Conservation (phyloP, 35 echinoderm and acorn worm species). For the Ophiothrix spiculata region DNA sequence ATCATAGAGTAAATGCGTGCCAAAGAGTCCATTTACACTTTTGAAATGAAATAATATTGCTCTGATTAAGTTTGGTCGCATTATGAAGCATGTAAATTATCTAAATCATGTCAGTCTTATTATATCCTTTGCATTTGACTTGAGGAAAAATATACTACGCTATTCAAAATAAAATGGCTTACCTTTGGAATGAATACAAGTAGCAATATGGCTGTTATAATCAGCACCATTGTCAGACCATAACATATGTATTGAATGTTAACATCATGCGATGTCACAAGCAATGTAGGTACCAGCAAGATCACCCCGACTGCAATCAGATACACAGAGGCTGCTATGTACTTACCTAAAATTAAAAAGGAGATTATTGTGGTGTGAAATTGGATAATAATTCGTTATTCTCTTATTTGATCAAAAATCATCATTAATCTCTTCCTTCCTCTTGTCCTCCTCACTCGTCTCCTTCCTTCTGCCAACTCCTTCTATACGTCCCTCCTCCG, state of each 20-base stretch:
- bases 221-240: neutral
- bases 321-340: conserved; percentile 25
- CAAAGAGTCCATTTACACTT: no score
- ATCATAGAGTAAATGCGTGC: no score
- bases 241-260: neutral
- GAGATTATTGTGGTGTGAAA: neutral
- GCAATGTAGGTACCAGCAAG: neutral
- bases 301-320: neutral
- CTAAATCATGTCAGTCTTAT: no score
- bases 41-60: no score
- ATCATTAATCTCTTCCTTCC: neutral
- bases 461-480: neutral
- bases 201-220: neutral
- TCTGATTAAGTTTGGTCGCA: no score
- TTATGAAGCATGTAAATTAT: no score
- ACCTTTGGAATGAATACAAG: conserved; percentile 27
- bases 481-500: no score
- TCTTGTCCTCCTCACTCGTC: neutral
- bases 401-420: neutral
- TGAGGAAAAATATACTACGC: no score
- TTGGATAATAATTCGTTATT: neutral
- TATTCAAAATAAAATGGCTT: no score
- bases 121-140: no score
- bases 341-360: neutral
- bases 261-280: neutral